Conservation (phyloP, 2,888 invertebrate species). For the Melieria omissa region DNA sequence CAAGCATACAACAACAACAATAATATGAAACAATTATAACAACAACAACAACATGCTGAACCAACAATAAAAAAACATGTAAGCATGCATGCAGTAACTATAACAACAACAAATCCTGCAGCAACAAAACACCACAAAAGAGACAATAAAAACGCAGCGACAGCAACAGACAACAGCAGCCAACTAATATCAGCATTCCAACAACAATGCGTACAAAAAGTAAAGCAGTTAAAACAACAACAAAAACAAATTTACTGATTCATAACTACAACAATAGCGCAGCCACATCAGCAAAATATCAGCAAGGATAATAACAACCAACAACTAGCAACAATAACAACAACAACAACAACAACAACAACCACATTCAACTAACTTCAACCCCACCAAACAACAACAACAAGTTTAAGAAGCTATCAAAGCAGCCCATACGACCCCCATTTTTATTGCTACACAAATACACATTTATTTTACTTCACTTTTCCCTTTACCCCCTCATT, state of each 20-base stretch:
- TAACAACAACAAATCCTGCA: background rate
- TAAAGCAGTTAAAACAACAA: too few relatives aligned
- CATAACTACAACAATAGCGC: too few relatives aligned
- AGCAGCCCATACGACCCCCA: slow-evolving; percentile 11
- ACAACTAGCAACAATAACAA: slow-evolving; percentile 5
- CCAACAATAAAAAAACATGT: background rate
- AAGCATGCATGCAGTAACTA: slow-evolving; percentile 8
- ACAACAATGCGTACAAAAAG: too few relatives aligned
- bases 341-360: slow-evolving; percentile 22
- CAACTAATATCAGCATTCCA: too few relatives aligned
- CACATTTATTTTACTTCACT: slow-evolving; percentile 7
- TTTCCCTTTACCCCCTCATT: background rate
- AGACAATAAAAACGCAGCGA: slow-evolving; percentile 3
- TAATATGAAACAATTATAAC: too few relatives aligned
- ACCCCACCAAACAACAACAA: slow-evolving; percentile 17
- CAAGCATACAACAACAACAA: too few relatives aligned
- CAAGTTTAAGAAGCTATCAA: background rate
- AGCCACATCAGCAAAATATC: slow-evolving; percentile 2
- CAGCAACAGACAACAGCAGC: slow-evolving; percentile 10
- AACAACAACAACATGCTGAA: too few relatives aligned
- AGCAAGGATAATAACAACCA: background rate
- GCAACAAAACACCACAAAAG: too few relatives aligned
- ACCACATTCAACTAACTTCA: background rate
- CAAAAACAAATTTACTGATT: too few relatives aligned
- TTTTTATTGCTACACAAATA: slow-evolving; percentile 26